Percentiles rank a stretch among this genome's conserved stretches.
These are phyloP conservation scores for Engraulis encrasicolus DNA, from an alignment of 2,113 vertebrate species.

Conservation along the genomic window DNA sequence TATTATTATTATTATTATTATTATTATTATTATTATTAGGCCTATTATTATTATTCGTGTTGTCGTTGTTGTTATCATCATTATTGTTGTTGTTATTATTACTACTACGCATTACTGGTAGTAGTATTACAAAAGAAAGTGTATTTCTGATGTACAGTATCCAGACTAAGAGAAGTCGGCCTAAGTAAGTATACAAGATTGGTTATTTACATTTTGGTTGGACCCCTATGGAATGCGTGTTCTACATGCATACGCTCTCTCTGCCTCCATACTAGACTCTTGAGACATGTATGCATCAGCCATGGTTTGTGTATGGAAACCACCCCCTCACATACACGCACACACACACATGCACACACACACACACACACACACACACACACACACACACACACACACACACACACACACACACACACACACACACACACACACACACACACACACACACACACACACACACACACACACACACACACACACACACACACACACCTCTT, in stretches of 20 bases:
- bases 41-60: too few relatives aligned
- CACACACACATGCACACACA: too few relatives aligned
- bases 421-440: background rate
- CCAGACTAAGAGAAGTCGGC: background rate
- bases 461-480: background rate
- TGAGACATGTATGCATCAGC: background rate
- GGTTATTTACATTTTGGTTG: background rate
- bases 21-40: too few relatives aligned
- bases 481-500: too few relatives aligned
- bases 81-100: background rate
- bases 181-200: background rate
- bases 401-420: background rate
- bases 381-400: background rate
- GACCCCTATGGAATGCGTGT: background rate
- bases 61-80: background rate
- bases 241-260: background rate
- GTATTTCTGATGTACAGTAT: background rate
- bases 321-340: too few relatives aligned
- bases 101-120: background rate
- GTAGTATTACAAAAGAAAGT: background rate
- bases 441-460: background rate
- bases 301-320: background rate
- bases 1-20: background rate
- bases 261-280: background rate
- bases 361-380: background rate